Evolutionary conservation across 2,888 invertebrate species (phyloP).

Genomic region (Eledona agricola): DNA sequence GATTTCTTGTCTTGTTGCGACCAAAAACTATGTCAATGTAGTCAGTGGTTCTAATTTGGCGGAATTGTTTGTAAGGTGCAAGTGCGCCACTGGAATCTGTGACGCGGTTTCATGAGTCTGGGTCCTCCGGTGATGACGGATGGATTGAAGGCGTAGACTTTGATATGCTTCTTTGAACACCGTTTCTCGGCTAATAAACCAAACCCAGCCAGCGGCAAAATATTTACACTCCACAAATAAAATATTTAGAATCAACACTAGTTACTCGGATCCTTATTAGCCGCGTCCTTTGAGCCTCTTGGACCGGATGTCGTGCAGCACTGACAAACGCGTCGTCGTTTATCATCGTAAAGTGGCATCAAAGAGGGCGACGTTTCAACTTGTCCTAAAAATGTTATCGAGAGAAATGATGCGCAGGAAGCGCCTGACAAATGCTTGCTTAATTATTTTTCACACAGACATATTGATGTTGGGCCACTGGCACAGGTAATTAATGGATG

Average conservation of each 20-base stretch:
- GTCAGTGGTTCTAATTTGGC: no score
- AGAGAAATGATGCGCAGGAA: constrained; percentile 60
- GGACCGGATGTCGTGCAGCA: constrained; percentile 59
- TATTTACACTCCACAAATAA: constrained; percentile 53
- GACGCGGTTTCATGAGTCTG: constrained; percentile 36
- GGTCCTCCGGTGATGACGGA: constrained; percentile 47
- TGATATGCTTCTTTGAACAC: constrained; percentile 54
- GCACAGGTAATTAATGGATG: constrained; percentile 45
- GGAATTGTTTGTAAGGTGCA: constrained; percentile 3
- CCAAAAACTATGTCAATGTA: no score
- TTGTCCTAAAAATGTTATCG: constrained; percentile 62
- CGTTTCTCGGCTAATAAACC: constrained; percentile 52
- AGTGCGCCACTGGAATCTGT: constrained; percentile 14
- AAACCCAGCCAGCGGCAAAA: constrained; percentile 47
- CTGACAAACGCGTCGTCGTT: constrained; percentile 60
- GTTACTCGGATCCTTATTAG: constrained; percentile 52
- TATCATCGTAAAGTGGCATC: constrained; percentile 61
- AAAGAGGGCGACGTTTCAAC: constrained; percentile 58
- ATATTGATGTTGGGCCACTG: constrained; percentile 53
- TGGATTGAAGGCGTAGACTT: constrained; percentile 53
- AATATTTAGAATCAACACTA: constrained; percentile 52
- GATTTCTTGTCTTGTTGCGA: no score
- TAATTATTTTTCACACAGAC: constrained; percentile 62
- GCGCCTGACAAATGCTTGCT: constrained; percentile 61
- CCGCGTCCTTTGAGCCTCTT: constrained; percentile 31